These are phyloP conservation scores for Ctenosaura bakeri DNA, from an alignment of 2,797 vertebrate genomes.

Conservation along the genomic window DNA sequence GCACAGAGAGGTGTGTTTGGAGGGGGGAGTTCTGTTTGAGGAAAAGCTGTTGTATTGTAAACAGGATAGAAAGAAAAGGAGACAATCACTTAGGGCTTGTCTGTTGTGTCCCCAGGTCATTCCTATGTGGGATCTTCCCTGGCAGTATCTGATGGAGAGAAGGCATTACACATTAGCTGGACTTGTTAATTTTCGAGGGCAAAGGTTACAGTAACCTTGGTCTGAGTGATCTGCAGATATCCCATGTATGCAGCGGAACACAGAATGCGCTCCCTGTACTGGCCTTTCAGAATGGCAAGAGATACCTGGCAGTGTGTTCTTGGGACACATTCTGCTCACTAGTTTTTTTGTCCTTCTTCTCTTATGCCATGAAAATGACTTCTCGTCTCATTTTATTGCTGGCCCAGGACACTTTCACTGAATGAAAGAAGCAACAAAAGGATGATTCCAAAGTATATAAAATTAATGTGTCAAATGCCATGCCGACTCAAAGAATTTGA, in stretches of 20 bases:
- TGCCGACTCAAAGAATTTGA: background rate
- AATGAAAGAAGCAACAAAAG: background rate
- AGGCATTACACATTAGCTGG: constrained; percentile 70
- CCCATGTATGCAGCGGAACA: background rate
- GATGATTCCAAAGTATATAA: background rate
- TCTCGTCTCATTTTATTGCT: background rate
- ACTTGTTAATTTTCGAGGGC: constrained; percentile 65
- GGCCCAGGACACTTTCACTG: background rate
- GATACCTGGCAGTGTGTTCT: background rate
- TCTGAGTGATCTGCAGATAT: constrained; percentile 63
- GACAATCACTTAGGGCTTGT: constrained; percentile 79
- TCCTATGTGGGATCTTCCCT: constrained; percentile 63
- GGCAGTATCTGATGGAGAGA: constrained; percentile 64
- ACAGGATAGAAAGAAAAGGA: constrained; percentile 84
- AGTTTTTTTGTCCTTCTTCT: background rate
- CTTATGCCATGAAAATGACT: background rate
- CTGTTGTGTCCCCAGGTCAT: constrained; percentile 83
- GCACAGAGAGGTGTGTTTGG: constrained; percentile 53
- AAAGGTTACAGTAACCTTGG: constrained; percentile 65
- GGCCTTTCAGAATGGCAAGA: background rate
- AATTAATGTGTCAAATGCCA: constrained; percentile 11
- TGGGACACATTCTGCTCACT: too few species aligned
- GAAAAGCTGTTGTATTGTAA: constrained; percentile 86
- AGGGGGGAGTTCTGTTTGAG: constrained; percentile 74
- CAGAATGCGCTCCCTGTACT: background rate